Conservation (phyloP, 2,888 invertebrate species). For the Altica lythri region DNA sequence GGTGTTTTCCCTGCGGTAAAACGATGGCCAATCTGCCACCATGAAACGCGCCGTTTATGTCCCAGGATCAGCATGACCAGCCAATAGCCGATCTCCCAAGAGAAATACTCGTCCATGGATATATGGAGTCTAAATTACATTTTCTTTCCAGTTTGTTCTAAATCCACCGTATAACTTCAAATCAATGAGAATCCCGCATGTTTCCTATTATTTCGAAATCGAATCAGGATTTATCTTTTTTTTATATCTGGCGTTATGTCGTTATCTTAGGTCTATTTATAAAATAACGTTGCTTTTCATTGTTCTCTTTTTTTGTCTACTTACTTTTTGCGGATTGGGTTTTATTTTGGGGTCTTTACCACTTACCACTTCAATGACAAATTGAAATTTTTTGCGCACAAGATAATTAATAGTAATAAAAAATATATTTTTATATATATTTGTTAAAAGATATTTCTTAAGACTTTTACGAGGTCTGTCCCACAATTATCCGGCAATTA, state of each 20-base stretch:
- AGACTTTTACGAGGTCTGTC: too few relatives aligned
- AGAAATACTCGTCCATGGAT: conserved; percentile 36
- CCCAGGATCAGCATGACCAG: conserved; percentile 30
- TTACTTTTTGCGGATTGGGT: conserved; percentile 13
- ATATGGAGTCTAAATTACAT: conserved; percentile 36
- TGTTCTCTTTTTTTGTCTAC: conserved; percentile 1
- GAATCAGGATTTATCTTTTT: conserved; percentile 28
- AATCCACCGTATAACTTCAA: conserved; percentile 34
- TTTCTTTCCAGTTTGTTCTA: conserved; percentile 28
- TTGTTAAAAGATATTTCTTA: too few relatives aligned
- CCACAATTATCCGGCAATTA: too few relatives aligned
- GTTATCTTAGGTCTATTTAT: conserved; percentile 21
- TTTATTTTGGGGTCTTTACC: too few relatives aligned
- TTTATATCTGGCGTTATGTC: conserved; percentile 23
- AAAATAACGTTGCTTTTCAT: conserved; percentile 8
- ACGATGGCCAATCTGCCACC: conserved; percentile 34
- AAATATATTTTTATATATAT: too few relatives aligned
- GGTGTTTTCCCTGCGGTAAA: conserved; percentile 24
- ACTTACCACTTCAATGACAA: too few relatives aligned
- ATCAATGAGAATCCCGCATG: conserved; percentile 34
- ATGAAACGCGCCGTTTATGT: conserved; percentile 39
- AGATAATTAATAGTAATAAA: too few relatives aligned
- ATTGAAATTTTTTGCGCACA: too few relatives aligned
- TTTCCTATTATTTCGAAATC: conserved; percentile 36
- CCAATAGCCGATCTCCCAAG: conserved; percentile 34